Conservation (phyloP, 2,888 invertebrate genomes). For the Parnassius smintheus region DNA sequence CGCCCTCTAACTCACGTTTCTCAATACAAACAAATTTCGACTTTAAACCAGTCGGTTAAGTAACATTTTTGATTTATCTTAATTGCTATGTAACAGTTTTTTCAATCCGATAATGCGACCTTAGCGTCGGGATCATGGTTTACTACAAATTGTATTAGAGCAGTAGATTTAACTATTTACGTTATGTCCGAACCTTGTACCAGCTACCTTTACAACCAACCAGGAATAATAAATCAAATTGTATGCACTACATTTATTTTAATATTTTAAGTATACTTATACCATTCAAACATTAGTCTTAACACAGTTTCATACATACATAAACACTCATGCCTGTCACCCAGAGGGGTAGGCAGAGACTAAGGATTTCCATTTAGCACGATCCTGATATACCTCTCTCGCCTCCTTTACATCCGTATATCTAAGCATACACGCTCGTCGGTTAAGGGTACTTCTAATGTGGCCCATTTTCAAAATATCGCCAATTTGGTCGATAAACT, state of each 20-base stretch:
- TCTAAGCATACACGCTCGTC: too few relatives aligned
- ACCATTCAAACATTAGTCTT: too few relatives aligned
- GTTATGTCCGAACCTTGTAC: constrained; percentile 39
- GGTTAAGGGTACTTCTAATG: too few relatives aligned
- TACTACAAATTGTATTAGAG: constrained; percentile 81
- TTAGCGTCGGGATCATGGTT: constrained; percentile 79
- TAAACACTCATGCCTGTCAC: too few relatives aligned
- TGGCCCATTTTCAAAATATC: too few relatives aligned
- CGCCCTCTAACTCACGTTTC: constrained; percentile 60
- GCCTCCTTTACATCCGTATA: too few relatives aligned
- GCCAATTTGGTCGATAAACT: too few relatives aligned
- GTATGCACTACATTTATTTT: neutral
- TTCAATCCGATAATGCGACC: constrained; percentile 80
- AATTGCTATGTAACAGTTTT: constrained; percentile 71
- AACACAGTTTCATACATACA: too few relatives aligned
- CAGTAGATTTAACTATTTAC: constrained; percentile 79
- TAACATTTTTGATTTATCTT: constrained; percentile 45
- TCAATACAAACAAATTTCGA: constrained; percentile 50
- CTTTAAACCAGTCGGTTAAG: constrained; percentile 47
- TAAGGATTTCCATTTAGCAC: too few relatives aligned
- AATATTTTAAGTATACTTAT: too few relatives aligned
- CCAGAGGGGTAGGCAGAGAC: too few relatives aligned
- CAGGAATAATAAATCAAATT: constrained; percentile 15
- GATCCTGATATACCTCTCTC: too few relatives aligned
- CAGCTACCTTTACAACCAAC: constrained; percentile 19